Evolutionary conservation across 2,888 invertebrate species (phyloP), one percentile per base, ranked within the genome.

Genomic region (Drosophila niveifrons): DNA sequence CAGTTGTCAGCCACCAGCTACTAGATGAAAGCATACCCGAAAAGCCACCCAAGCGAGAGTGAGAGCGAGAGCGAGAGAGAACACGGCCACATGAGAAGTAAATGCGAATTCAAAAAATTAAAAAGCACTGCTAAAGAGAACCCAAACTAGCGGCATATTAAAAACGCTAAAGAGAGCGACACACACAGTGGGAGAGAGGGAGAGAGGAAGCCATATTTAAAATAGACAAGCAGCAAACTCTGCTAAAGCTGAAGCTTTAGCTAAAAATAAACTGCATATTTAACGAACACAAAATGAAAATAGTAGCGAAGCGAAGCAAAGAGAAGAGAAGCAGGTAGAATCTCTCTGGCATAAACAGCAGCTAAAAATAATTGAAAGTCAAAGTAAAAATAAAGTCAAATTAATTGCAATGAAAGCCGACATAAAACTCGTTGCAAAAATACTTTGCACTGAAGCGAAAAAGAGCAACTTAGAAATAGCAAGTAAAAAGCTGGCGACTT

Each of bases 1-100:
- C 55, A 56, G 18, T 10, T 56, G 55, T 56, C 55, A 34, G 43
- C 3, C n/a, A 18, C 3, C n/a, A 18, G 44, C 18, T 44, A 44
- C 18, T 44, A 44, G 44, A 34, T 56, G 44, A 44, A 56, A 44
- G 55, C 13, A 36, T 23, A 18, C 13, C 23, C 17, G 11, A 11
- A 11, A 53, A 29, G n/a, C n/a, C 13, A 8, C 39, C 39, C 13
- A 41, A 41, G 39, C 39, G 39, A 41, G 39, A 1, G 34, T 1
- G 17, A 1, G 17, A 17, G 23, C 23, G 23, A 18, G n/a, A n/a
- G n/a, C n/a, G n/a, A n/a, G n/a, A n/a, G n/a, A n/a, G n/a, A n/a
- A n/a, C n/a, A n/a, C 17, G 31, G 23, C 4, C 28, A 48, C 1
- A 3, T 36, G 28, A 39, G 15, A 8, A 48, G 8, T 10, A 55